Evolutionary conservation across 92 coral and sea anemone species (phyloP).

Genomic region (Porites divaricata): DNA sequence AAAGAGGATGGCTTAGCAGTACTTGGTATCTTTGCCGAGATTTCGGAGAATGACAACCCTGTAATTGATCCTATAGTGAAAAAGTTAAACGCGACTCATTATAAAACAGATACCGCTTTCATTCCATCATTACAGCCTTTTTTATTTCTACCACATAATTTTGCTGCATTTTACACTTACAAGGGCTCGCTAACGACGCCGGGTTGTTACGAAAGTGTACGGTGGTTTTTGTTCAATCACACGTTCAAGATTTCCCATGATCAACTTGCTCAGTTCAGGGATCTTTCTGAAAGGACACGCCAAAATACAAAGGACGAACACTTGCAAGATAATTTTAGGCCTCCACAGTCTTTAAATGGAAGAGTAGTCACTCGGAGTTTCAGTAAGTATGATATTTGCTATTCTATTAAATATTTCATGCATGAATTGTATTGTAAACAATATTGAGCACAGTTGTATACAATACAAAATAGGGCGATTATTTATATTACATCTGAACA

Average conservation of each 20-base stretch:
- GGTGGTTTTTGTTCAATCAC: slow-evolving; percentile 88
- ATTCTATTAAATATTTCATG: slow-evolving; percentile 14
- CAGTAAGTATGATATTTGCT: slow-evolving; percentile 65
- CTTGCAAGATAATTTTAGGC: slow-evolving; percentile 84
- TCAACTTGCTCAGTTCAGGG: slow-evolving; percentile 65
- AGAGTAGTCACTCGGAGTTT: slow-evolving; percentile 81
- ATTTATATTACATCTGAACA: neutral
- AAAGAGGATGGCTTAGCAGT: slow-evolving; percentile 70
- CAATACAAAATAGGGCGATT: neutral
- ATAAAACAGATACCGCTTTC: slow-evolving; percentile 34
- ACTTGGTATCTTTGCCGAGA: slow-evolving; percentile 65
- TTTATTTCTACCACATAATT: slow-evolving; percentile 66
- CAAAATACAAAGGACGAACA: slow-evolving; percentile 47
- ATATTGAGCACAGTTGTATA: neutral
- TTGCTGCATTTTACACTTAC: slow-evolving; percentile 73
- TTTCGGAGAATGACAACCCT: slow-evolving; percentile 47
- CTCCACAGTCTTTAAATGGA: slow-evolving; percentile 76
- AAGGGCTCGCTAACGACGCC: slow-evolving; percentile 94
- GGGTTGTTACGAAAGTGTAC: slow-evolving; percentile 84
- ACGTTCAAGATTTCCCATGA: slow-evolving; percentile 61
- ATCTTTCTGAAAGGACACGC: slow-evolving; percentile 28
- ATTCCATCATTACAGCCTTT: slow-evolving; percentile 44
- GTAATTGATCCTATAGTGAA: slow-evolving; percentile 53
- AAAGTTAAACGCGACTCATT: slow-evolving; percentile 39
- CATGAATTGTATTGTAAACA: slow-evolving; percentile 13